Base-by-base conservation (phyloP, 2,113 vertebrate genomes). In the Aptenodytes forsteri region DNA sequence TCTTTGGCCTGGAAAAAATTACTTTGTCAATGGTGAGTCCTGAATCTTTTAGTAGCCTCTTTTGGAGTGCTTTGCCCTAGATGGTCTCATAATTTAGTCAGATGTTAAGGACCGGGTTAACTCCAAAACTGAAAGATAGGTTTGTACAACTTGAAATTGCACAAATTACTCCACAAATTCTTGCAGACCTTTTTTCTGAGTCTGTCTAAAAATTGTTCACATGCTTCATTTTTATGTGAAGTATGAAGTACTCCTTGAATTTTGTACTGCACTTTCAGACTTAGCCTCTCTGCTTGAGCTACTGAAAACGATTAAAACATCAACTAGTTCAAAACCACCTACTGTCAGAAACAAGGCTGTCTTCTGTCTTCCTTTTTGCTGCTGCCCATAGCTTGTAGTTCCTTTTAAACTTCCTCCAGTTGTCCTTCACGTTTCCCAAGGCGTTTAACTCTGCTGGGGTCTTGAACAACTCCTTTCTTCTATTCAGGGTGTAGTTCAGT, bases 281-380 rank as follows among this genome's bases (percentile, higher is more conserved):
- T 77, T 90, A 90, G 56, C 49, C 54, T 94, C 92, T 93, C 90
- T 70, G 61, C 58, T 85, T 87, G 81, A 97, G 90, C 66, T 95
- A 66, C 79, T 91, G 66, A 94, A 96, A 93, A 69, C 44, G 54
- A 87, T 94, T 94, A 87, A 96, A 94, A 93, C 73, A 91, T 76
- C 75, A 85, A 91, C 66, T 22, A 87, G 73, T 93, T 94, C 93
- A 94, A 83, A 96, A 76, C 70, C 78, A 93, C 81, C 82, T 85
- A 72, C 84, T 93, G 73, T 78, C 70, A 95, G 56, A 93, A 96
- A 85, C 46, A 69, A 80, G 40, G 40, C 52, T 94, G 69, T 13
- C 52, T 91, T 87, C 89, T 79, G 58, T 75, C 87, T 95, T 94
- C 72, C 29, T 42, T 94, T 96, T 89, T 32, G 32, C 47, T 75